These are phyloP conservation scores for Scomber colias DNA, from an alignment of 2,113 vertebrate genomes.

Conservation along the genomic window DNA sequence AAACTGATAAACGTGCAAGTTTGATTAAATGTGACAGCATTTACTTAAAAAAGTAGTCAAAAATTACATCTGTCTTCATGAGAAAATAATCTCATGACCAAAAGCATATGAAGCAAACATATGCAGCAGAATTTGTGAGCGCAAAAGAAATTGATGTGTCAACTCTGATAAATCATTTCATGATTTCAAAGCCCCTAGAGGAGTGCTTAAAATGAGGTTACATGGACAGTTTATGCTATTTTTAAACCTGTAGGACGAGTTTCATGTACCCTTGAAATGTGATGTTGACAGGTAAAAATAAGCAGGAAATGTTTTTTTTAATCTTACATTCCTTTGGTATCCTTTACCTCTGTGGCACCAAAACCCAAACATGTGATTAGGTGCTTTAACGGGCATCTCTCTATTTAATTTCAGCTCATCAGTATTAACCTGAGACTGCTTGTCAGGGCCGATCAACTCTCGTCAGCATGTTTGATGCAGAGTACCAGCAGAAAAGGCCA, in stretches of 20 bases:
- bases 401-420: constrained; percentile 20
- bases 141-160: constrained; percentile 60
- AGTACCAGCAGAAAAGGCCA: constrained; percentile 41
- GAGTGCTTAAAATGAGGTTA: constrained; percentile 49
- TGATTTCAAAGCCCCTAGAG: constrained; percentile 41
- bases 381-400: not conserved
- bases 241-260: constrained; percentile 42
- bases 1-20: constrained; percentile 30
- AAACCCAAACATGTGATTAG: not conserved
- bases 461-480: constrained; percentile 21
- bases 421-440: constrained; percentile 9
- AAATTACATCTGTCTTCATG: constrained; percentile 33
- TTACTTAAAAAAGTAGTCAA: constrained; percentile 34
- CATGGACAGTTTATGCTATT: constrained; percentile 54
- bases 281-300: constrained; percentile 27
- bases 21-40: constrained; percentile 62
- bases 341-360: constrained; percentile 10
- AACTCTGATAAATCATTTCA: constrained; percentile 58
- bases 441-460: constrained; percentile 1
- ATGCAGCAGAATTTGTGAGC: constrained; percentile 32
- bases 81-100: constrained; percentile 50
- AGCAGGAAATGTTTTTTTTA: not conserved
- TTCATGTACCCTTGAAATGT: constrained; percentile 23
- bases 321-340: not conserved
- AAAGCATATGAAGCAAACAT: constrained; percentile 22